Evolutionary conservation across 2,113 vertebrate genomes (phyloP).

Genomic region (Ciconia maguari): DNA sequence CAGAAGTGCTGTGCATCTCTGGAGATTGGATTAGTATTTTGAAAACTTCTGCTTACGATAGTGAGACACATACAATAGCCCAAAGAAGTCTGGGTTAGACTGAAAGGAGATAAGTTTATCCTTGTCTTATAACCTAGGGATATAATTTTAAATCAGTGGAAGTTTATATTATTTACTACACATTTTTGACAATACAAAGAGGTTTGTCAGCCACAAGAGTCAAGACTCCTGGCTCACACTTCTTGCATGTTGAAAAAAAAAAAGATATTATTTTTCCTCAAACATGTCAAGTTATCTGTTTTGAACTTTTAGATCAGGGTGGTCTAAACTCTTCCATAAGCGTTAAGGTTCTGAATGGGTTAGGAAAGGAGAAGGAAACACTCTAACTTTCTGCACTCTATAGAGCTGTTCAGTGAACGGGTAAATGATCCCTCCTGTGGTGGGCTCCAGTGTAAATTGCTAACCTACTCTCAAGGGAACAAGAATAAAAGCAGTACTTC

Average conservation of each 20-base stretch:
- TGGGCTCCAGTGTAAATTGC: background rate
- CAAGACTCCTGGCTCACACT: background rate
- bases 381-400: background rate
- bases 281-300: background rate
- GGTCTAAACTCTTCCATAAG: background rate
- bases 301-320: background rate
- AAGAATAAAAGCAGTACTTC: background rate
- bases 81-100: background rate
- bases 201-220: background rate
- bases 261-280: accelerated
- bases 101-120: background rate
- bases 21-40: background rate
- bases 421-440: background rate
- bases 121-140: background rate
- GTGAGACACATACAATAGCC: background rate
- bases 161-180: background rate
- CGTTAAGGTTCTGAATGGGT: background rate
- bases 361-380: background rate
- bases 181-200: background rate
- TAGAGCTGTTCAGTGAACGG: background rate
- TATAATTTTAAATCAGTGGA: background rate
- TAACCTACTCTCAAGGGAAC: background rate
- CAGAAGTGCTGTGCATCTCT: background rate
- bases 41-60: background rate
- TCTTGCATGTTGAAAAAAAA: background rate